phyloP scores from a whole-genome alignment of 2,797 vertebrate genomes.

The Pseudochirops cupreus region DNA sequence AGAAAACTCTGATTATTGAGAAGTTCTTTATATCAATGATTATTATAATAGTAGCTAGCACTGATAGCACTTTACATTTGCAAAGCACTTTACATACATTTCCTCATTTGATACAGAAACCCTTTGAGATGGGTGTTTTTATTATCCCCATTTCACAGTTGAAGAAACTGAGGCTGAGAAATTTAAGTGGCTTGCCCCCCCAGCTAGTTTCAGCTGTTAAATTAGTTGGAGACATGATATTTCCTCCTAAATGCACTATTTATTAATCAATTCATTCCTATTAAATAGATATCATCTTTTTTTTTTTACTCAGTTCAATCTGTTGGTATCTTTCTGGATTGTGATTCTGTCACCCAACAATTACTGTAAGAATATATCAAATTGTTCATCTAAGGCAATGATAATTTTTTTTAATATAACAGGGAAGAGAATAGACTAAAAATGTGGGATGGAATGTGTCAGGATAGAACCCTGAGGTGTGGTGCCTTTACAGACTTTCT shows the following conservation, averaged over 20 bases:
- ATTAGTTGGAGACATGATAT: neutral
- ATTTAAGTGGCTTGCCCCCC: neutral
- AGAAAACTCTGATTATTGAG: too few species aligned
- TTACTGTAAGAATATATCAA: too few species aligned
- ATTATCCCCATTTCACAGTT: neutral
- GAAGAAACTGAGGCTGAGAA: neutral
- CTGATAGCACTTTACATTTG: neutral
- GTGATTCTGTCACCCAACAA: too few species aligned
- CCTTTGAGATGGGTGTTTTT: neutral
- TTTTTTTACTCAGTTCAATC: too few species aligned
- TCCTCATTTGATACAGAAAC: neutral
- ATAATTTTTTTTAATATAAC: too few species aligned
- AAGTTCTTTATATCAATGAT: too few species aligned
- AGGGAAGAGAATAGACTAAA: neutral
- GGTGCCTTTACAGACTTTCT: neutral
- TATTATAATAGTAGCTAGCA: neutral
- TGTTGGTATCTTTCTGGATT: too few species aligned
- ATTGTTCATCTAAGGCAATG: neutral
- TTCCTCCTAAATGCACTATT: neutral
- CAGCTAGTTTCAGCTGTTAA: neutral
- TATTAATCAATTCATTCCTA: neutral
- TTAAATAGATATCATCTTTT: too few species aligned
- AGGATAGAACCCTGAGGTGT: too few species aligned
- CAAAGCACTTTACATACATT: neutral
- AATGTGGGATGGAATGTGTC: neutral